A percentile compares a stretch with the other conserved stretches of the same genome.
Evolutionary conservation across 2,888 invertebrate genomes (phyloP).

Genomic region (Silvanus unidentatus): DNA sequence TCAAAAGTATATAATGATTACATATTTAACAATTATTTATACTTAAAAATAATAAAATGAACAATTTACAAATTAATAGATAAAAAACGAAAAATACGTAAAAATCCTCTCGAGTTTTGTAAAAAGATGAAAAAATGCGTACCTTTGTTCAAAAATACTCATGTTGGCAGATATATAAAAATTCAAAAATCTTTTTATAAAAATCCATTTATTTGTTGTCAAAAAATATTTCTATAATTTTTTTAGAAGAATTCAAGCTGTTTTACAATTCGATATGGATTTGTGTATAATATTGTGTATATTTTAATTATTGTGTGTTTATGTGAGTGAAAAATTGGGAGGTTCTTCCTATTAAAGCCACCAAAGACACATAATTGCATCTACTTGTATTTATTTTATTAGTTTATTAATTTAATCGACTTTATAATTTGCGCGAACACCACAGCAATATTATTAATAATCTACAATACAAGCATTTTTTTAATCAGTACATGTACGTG

Average conservation of each 20-base stretch:
- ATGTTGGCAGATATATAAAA: constrained; percentile 30
- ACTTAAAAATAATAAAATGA: constrained; percentile 13
- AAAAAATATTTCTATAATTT: constrained; percentile 20
- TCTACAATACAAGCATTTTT: constrained; percentile 2
- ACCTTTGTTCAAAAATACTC: constrained; percentile 22
- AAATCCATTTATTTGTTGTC: constrained; percentile 15
- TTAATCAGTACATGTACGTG: neutral
- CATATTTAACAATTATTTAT: constrained; percentile 2
- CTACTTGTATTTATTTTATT: constrained; percentile 6
- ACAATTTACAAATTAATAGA: constrained; percentile 13
- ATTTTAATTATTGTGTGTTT: neutral
- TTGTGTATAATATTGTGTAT: constrained; percentile 6
- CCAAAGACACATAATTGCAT: constrained; percentile 20
- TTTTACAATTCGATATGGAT: constrained; percentile 20
- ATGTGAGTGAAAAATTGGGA: constrained; percentile 17
- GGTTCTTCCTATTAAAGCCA: constrained; percentile 35
- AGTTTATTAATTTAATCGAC: neutral
- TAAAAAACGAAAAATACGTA: constrained; percentile 6
- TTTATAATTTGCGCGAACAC: neutral
- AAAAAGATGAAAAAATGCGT: constrained; percentile 9
- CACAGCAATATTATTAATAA: neutral
- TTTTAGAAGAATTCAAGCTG: constrained; percentile 12
- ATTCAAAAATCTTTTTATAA: constrained; percentile 29
- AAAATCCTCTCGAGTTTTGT: neutral
- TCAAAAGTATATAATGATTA: constrained; percentile 6